Evolutionary conservation across 2,113 vertebrate species (phyloP), one percentile per base, ranked within the genome.

Genomic region (Paramisgurnus dabryanus): DNA sequence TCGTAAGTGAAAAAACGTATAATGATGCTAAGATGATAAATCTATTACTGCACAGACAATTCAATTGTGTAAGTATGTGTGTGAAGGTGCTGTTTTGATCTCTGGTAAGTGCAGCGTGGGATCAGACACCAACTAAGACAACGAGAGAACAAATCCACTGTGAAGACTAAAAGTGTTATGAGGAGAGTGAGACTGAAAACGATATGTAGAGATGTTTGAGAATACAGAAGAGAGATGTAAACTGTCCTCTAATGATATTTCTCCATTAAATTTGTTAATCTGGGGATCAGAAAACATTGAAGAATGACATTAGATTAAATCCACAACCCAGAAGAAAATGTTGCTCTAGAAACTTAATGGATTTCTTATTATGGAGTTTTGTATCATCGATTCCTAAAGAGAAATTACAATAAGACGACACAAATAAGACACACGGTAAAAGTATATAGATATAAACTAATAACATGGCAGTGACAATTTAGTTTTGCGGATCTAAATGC

Each of bases 101-200:
- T 53, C 50, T 13, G 50, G 50, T 53, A 53, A 53, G 50, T 53
- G 61, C 11, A 34, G 49, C 39, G 65, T 39, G 39, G 7, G 50
- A 13, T 64, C 50, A 53, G 12, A 58, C 17, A 18, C 17, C 17
- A 45, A 60, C 15, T 43, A 7, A 76, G 53, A 57, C 47, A 58
- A 18, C 15, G 74, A 39, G 53, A 43, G 9, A 75, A 50, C 45
- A 15, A 53, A 47, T 11, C 9, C 8, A n/a, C 3, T 85, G 49
- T 70, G 85, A 58, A 41, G 76, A 58, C 15, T 17, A 17, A 47
- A 34, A 17, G 5, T n/a, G 55, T 22, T 7, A 58, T 45, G 76
- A 50, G 22, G n/a, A 12, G 45, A 55, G 67, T 7, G 66, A 13
- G 7, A 34, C 41, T 22, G 40, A 76, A 41, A 63, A 61, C 8